Evolutionary conservation across 2,113 vertebrate genomes (phyloP).

Genomic region (Brienomyrus brachyistius): DNA sequence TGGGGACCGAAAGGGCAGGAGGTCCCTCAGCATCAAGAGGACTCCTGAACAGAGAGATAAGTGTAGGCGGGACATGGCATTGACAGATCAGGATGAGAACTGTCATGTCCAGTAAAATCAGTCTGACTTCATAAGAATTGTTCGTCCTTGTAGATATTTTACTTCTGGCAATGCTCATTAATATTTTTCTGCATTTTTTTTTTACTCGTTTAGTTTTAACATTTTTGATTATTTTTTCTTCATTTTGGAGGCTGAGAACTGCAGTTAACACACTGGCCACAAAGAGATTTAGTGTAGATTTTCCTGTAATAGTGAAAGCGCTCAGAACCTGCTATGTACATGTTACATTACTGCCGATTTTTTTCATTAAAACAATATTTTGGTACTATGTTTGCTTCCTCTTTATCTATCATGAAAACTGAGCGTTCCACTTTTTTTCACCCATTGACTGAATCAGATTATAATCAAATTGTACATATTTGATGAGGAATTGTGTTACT

Average conservation of each 20-base stretch:
- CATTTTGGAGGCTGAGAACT: neutral
- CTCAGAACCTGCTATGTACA: neutral
- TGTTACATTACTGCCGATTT: neutral
- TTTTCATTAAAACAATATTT: neutral
- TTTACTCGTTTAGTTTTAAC: neutral
- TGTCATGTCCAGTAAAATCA: slow-evolving; percentile 70
- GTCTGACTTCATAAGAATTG: neutral
- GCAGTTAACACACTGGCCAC: neutral
- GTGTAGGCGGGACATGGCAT: neutral
- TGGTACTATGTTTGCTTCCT: neutral
- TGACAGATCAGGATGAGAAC: slow-evolving; percentile 53
- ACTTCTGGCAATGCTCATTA: neutral
- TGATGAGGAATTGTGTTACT: neutral
- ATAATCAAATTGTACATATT: neutral
- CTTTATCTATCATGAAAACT: neutral
- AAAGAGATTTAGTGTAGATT: neutral
- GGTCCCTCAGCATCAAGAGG: slow-evolving; percentile 26
- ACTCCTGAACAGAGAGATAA: slow-evolving; percentile 42
- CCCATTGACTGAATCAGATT: neutral
- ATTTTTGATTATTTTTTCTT: neutral
- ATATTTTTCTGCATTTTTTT: neutral
- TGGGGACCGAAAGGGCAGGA: slow-evolving; percentile 19
- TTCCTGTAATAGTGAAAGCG: neutral
- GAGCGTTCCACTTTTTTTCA: neutral
- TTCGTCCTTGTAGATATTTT: neutral